Percentiles rank a stretch among this genome's conserved stretches.
phyloP scores from a whole-genome alignment of 2,888 invertebrate genomes.

The Sturmia bella region DNA sequence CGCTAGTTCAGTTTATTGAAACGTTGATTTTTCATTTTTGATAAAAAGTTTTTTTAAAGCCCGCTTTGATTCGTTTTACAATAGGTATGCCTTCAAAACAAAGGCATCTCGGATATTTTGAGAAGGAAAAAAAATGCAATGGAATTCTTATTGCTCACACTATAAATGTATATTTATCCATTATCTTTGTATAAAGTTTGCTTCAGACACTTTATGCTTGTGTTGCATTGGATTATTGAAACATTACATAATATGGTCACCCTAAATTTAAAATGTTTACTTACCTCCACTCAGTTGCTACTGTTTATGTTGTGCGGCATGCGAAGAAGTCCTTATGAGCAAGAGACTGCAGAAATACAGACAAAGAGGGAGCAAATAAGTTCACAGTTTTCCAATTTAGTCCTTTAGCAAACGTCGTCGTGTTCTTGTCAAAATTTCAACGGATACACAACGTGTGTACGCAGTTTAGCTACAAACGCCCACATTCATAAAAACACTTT shows the following conservation, averaged over 20 bases:
- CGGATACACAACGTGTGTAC: slow-evolving; percentile 63
- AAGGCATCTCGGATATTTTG: too few relatives aligned
- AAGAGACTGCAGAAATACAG: slow-evolving; percentile 58
- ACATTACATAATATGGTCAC: not conserved
- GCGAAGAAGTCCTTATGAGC: slow-evolving; percentile 69
- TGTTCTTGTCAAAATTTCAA: slow-evolving; percentile 74
- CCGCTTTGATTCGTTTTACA: too few relatives aligned
- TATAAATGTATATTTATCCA: too few relatives aligned
- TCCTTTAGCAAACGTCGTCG: slow-evolving; percentile 80
- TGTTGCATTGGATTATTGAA: too few relatives aligned
- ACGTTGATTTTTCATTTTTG: too few relatives aligned
- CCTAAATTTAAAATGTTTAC: slow-evolving; percentile 47
- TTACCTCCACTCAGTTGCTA: slow-evolving; percentile 60
- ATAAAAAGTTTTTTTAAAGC: too few relatives aligned
- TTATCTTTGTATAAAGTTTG: too few relatives aligned
- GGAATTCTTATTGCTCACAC: too few relatives aligned
- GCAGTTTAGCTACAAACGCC: slow-evolving; percentile 58
- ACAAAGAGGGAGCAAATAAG: slow-evolving; percentile 69
- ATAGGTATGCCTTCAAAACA: too few relatives aligned
- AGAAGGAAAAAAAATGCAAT: too few relatives aligned
- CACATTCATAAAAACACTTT: slow-evolving; percentile 40
- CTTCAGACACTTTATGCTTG: too few relatives aligned
- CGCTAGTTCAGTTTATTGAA: too few relatives aligned
- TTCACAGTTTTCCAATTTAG: slow-evolving; percentile 74
- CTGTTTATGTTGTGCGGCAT: slow-evolving; percentile 52